Percentiles rank a stretch among this genome's conserved stretches.
These are phyloP conservation scores for Hemichromis elongatus DNA, from an alignment of 2,113 vertebrate genomes.

Conservation along the genomic window DNA sequence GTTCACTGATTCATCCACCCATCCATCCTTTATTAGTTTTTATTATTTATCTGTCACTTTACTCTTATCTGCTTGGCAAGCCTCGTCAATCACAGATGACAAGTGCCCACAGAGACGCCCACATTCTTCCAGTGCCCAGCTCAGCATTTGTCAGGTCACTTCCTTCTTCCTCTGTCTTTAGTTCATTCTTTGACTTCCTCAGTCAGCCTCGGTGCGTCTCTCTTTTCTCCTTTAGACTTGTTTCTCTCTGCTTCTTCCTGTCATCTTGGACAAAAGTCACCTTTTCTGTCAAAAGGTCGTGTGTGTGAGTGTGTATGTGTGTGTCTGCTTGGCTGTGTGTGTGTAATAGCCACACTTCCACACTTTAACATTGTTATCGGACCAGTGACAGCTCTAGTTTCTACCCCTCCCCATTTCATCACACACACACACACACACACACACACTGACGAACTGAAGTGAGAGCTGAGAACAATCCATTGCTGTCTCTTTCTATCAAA, in stretches of 20 bases:
- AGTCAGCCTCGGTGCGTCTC: background rate
- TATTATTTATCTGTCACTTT: background rate
- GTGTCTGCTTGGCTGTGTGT: background rate
- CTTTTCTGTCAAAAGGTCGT: conserved; percentile 16
- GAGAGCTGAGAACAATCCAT: conserved; percentile 46
- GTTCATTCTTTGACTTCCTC: background rate
- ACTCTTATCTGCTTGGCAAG: background rate
- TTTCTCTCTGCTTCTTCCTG: background rate
- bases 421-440: background rate
- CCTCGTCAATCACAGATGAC: background rate
- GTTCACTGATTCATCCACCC: background rate
- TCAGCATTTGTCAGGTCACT: background rate
- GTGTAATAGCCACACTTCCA: background rate
- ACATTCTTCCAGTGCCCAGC: background rate
- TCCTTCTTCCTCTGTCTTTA: background rate
- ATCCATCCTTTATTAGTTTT: background rate
- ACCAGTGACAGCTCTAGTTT: conserved; percentile 25
- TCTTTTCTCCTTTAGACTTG: background rate
- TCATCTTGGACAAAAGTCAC: conserved; percentile 19
- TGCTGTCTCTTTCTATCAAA: conserved; percentile 49
- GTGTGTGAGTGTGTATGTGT: conserved; percentile 1
- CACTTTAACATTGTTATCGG: conserved; percentile 33
- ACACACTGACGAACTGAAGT: background rate
- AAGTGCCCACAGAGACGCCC: background rate
- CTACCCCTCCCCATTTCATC: background rate